These are phyloP conservation scores for Pristionchus entomophagus DNA, from an alignment of 2,888 invertebrate genomes.

Conservation along the genomic window DNA sequence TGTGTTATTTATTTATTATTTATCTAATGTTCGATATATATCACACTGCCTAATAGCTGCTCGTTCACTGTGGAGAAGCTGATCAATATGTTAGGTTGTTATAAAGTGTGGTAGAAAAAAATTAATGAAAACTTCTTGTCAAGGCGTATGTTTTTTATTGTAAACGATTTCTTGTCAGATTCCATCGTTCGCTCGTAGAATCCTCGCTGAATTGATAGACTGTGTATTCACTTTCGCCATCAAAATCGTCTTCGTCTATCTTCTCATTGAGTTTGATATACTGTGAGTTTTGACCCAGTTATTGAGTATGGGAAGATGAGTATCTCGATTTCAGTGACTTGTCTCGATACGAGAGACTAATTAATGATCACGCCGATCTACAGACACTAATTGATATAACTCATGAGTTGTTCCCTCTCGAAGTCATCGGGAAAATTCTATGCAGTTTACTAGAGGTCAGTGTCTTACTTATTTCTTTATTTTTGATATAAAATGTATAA, in stretches of 20 bases:
- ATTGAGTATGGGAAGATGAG: conserved; percentile 62
- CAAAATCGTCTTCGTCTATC: conserved; percentile 65
- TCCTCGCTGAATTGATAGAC: conserved; percentile 69
- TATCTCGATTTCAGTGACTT: conserved; percentile 68
- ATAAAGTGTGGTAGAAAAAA: too few species aligned
- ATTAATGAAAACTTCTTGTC: too few species aligned
- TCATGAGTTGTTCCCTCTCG: conserved; percentile 73
- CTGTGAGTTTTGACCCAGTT: conserved; percentile 40
- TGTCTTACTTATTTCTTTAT: not conserved
- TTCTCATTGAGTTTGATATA: conserved; percentile 62
- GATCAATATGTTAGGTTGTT: too few species aligned
- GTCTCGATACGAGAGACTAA: conserved; percentile 60
- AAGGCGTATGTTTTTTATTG: too few species aligned
- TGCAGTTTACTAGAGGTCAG: conserved; percentile 66
- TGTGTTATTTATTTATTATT: not conserved
- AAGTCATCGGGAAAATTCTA: conserved; percentile 66
- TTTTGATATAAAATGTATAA: not conserved
- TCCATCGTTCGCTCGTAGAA: conserved; percentile 63
- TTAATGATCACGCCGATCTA: conserved; percentile 68
- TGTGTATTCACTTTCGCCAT: conserved; percentile 65
- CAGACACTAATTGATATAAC: conserved; percentile 71
- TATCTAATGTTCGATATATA: too few species aligned
- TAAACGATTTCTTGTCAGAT: conserved; percentile 47
- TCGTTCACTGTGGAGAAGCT: too few species aligned
- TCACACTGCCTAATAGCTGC: too few species aligned